Percentiles rank a stretch among this genome's conserved stretches.
Evolutionary conservation across 2,888 invertebrate genomes (phyloP).

Genomic region (Protula sp.): DNA sequence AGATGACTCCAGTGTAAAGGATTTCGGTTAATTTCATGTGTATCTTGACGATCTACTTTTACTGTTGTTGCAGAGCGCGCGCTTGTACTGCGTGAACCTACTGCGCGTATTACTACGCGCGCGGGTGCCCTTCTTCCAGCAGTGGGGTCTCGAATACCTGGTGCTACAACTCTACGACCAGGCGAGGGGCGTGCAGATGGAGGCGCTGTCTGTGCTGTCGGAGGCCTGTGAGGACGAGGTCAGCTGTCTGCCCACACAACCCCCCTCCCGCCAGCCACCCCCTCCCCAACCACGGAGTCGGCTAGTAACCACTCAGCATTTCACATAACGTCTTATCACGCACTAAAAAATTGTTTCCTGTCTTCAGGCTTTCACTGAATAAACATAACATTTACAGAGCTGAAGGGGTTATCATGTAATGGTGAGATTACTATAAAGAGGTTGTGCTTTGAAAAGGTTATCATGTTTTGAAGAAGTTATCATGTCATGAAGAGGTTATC

Average conservation of each 20-base stretch:
- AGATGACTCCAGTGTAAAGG: too few species aligned
- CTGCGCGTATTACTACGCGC: slow-evolving; percentile 75
- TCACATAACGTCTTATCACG: not conserved
- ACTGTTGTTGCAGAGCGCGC: slow-evolving; percentile 49
- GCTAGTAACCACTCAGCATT: not conserved
- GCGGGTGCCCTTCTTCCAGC: slow-evolving; percentile 48
- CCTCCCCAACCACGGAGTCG: not conserved
- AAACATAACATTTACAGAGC: too few species aligned
- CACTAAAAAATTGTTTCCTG: too few species aligned
- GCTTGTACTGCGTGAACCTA: slow-evolving; percentile 87
- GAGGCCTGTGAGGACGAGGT: slow-evolving; percentile 89
- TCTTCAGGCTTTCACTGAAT: too few species aligned
- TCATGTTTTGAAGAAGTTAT: too few species aligned
- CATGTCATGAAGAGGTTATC: too few species aligned
- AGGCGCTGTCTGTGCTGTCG: slow-evolving; percentile 77
- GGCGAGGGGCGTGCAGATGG: slow-evolving; percentile 71
- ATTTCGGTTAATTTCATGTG: too few species aligned
- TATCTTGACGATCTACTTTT: too few species aligned
- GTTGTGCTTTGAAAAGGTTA: too few species aligned
- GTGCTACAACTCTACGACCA: slow-evolving; percentile 79
- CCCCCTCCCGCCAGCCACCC: not conserved
- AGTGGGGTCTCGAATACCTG: slow-evolving; percentile 82
- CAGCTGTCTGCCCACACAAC: slow-evolving; percentile 49
- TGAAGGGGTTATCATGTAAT: too few species aligned
- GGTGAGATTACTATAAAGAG: too few species aligned